Conservation (phyloP, 1,140 invertebrate genomes). For the Papilio xuthus region DNA sequence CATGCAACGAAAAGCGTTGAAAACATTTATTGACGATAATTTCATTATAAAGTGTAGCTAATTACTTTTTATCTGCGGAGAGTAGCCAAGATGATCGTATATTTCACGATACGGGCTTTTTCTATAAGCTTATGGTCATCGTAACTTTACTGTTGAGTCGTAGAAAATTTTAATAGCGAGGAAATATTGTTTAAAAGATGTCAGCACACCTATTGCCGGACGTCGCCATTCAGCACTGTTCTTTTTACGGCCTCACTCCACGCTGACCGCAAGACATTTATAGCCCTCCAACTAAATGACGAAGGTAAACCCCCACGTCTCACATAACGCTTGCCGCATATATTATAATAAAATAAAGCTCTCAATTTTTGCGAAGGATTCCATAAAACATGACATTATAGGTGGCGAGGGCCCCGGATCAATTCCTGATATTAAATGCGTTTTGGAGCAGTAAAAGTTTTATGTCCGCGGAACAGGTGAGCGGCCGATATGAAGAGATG, state of each 20-base stretch:
- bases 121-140: not conserved
- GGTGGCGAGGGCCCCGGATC: conserved; percentile 32
- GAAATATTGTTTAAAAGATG: not conserved
- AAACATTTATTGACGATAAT: no score
- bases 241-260: not conserved
- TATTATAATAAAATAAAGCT: conserved; percentile 25
- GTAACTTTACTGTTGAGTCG: not conserved
- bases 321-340: not conserved
- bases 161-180: not conserved
- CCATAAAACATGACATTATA: conserved; percentile 44
- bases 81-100: not conserved
- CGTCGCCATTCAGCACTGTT: not conserved
- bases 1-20: no score
- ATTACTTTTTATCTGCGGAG: no score
- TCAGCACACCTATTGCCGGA: not conserved
- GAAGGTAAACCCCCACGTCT: not conserved
- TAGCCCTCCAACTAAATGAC: not conserved
- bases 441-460: conserved; percentile 47
- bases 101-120: not conserved
- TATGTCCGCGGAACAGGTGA: conserved; percentile 32
- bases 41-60: no score
- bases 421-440: conserved; percentile 45
- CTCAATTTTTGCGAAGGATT: conserved; percentile 7
- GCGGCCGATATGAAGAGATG: not conserved
- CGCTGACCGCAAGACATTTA: not conserved